Evolutionary conservation across 2,888 invertebrate genomes (phyloP), one percentile per base, ranked within the genome.

Genomic region (Autographa pulchrina): DNA sequence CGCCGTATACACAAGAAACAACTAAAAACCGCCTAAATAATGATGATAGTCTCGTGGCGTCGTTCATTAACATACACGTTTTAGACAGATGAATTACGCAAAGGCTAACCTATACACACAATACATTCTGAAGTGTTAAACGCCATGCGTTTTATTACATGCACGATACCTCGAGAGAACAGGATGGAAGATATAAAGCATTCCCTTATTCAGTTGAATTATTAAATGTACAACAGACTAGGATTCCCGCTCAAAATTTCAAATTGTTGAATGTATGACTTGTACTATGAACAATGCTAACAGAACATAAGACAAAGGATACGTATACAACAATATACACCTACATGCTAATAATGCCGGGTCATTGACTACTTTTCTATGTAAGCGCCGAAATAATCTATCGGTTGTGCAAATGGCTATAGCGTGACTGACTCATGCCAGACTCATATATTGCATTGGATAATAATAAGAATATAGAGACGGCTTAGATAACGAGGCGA

Each of bases 331-430:
- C 84, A 87, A 80, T 48, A 86, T 87, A 92, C 91, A 92, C 92
- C 89, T 92, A 92, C 92, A 92, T 90, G 89, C 91, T 92, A 94
- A 94, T 92, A 92, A 90, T 87, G 91, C 94, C 93, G 93, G 94
- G 94, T 94, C 94, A 94, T 91, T 93, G 94, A 94, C 94, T 94
- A 93, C 88, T 85, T 87, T 89, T 83, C 75, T 70, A 82, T 85
- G 68, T 80, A 85, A 85, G 84, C 78, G 85, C 85, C 88, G 84
- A 92, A 92, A 91, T 90, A 88, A 86, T 87, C 87, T 80, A 86
- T 85, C 80, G 83, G 84, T 85, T 85, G 84, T 86, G 80, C 75
- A 86, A 87, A 87, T 76, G 43, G 64, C 63, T 63, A 41, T 56
- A 74, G 69, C 64, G 80, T 79, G 77, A 72, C 70, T 75, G 74